Evolutionary conservation across 2,888 invertebrate genomes (phyloP), one percentile per base, ranked within the genome.

Genomic region (Phaonia tiefii): DNA sequence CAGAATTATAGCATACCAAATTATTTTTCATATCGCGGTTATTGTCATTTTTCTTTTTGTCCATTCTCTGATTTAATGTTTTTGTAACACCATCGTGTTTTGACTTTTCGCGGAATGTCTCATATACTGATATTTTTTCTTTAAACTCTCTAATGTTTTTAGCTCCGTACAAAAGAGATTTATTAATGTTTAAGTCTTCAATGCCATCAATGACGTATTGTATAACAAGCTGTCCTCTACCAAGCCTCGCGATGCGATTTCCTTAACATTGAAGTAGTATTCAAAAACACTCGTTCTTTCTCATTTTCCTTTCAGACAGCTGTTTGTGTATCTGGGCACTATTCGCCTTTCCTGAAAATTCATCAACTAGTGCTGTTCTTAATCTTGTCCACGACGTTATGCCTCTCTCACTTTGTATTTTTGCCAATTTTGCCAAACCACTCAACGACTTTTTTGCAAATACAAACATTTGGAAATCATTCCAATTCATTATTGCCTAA

Each of bases 171-270:
- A n/a, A n/a, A n/a, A n/a, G n/a, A n/a, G n/a, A n/a, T n/a, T n/a
- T n/a, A n/a, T n/a, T n/a, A n/a, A n/a, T n/a, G n/a, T 79, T 83
- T 25, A 83, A 81, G 0, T 79, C 74, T 26, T 49, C 13, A 13
- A 79, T 63, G 0, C 73, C n/a, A 46, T 87, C 88, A 89, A 75
- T 75, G n/a, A 51, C 85, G 79, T 89, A 90, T 58, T 89, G 87
- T 3, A 89, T 89, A 5, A 89, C 5, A 84, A 85, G 49, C 83
- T 86, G 42, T 86, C 85, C 75, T 2, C 73, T 75, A 80, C n/a
- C 22, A 10, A 1, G 67, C n/a, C 75, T 10, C 67, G 58, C 31
- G 49, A 60, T 1, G 69, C 58, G 1, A 70, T 20, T 20, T 70
- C 69, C 15, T 31, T 70, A 49, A 69, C 70, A 1, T 51, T 70